These are phyloP conservation scores for Aelia acuminata DNA, from an alignment of 2,888 invertebrate genomes.

Conservation along the genomic window DNA sequence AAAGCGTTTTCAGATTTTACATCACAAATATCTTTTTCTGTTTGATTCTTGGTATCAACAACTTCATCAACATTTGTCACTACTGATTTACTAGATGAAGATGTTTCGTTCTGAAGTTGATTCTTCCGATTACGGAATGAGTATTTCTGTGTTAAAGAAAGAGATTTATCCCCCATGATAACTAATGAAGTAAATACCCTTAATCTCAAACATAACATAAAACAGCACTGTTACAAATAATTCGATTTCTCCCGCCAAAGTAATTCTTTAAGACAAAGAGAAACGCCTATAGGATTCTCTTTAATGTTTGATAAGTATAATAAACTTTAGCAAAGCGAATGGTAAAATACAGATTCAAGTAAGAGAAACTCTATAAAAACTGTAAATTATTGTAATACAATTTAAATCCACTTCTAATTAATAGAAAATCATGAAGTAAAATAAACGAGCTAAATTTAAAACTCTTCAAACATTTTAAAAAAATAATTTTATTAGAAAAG, in stretches of 20 bases:
- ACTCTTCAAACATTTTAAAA: no score
- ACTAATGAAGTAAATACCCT: not conserved
- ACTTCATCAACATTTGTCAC: not conserved
- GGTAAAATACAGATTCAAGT: no score
- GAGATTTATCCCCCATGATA: not conserved
- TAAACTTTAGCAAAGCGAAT: no score
- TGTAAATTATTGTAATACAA: no score
- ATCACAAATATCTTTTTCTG: not conserved
- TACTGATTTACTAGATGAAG: not conserved
- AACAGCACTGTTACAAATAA: not conserved
- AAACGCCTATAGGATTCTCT: not conserved
- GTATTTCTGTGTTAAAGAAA: not conserved
- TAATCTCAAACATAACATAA: not conserved
- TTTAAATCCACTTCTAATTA: no score
- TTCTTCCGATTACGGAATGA: slow-evolving; percentile 5
- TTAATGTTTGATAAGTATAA: not conserved
- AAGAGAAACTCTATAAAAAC: no score
- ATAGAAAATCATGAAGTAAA: no score
- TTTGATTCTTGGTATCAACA: not conserved
- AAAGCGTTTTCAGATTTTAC: not conserved
- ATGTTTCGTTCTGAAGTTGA: not conserved
- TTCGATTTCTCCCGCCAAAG: not conserved
- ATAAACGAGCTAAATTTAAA: no score
- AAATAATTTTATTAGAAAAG: no score
- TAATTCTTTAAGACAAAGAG: not conserved